Percentiles rank a stretch among this genome's conserved stretches.
phyloP scores from a whole-genome alignment of 2,113 vertebrate species.

The Muscicapa adusta region DNA sequence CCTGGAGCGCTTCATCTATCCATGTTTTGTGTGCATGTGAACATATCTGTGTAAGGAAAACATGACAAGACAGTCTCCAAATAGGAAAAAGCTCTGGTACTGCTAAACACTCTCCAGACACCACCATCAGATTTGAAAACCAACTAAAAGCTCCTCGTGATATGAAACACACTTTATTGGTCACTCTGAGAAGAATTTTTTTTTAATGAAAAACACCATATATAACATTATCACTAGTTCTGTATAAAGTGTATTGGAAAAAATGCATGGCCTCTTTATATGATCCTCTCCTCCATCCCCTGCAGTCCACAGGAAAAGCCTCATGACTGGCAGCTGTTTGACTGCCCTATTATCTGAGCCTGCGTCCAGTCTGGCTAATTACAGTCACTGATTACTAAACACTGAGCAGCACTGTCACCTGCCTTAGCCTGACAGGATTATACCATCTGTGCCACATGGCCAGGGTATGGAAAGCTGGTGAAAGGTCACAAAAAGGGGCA shows the following conservation, averaged over 20 bases:
- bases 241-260: neutral
- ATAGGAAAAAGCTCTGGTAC: neutral
- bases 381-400: constrained; percentile 87
- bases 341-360: constrained; percentile 78
- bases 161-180: neutral
- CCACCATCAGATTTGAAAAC: neutral
- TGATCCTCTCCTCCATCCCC: neutral
- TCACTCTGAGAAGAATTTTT: neutral
- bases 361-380: constrained; percentile 85
- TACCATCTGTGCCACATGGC: constrained; percentile 89
- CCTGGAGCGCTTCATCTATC: rapidly evolving
- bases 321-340: constrained; percentile 85
- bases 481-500: constrained; percentile 75
- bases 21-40: neutral
- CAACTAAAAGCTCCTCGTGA: neutral
- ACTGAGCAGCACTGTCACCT: constrained; percentile 81
- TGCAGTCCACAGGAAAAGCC: constrained; percentile 56
- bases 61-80: neutral
- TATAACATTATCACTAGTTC: neutral
- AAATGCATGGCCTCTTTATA: neutral
- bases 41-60: neutral
- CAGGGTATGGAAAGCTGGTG: constrained; percentile 62
- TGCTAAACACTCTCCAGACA: neutral
- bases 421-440: constrained; percentile 82
- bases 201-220: neutral